phyloP scores from a whole-genome alignment of 2,113 vertebrate genomes.

The Himantopus leucocephalus region DNA sequence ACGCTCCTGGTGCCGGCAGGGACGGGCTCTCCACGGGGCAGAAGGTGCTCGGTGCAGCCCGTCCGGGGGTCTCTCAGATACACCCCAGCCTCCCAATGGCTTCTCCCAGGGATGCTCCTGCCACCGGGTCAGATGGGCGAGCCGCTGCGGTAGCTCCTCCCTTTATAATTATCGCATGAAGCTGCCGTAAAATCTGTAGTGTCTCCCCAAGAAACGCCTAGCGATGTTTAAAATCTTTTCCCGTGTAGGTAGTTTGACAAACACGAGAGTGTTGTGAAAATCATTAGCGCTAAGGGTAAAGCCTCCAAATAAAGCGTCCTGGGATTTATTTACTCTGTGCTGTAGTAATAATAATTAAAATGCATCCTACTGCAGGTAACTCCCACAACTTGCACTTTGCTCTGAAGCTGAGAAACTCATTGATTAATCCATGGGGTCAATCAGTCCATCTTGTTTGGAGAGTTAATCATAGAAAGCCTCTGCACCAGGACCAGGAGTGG shows the following conservation, averaged over 20 bases:
- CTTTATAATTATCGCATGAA: background rate
- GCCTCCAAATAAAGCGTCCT: background rate
- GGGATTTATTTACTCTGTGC: conserved; percentile 52
- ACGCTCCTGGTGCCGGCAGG: background rate
- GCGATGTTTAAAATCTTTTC: background rate
- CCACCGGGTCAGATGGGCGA: too few relatives aligned
- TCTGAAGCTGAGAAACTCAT: conserved; percentile 1
- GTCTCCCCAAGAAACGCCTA: background rate
- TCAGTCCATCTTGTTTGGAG: conserved; percentile 54
- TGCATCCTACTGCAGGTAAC: background rate
- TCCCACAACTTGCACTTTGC: conserved; percentile 27
- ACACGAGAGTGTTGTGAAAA: background rate
- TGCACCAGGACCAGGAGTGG: background rate
- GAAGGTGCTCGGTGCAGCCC: too few relatives aligned
- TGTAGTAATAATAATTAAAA: conserved; percentile 48
- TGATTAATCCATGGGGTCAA: conserved; percentile 68
- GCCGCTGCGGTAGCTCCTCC: background rate
- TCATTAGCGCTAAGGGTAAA: conserved; percentile 11
- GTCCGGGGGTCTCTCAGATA: too few relatives aligned
- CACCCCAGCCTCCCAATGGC: too few relatives aligned
- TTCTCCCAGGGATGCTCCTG: too few relatives aligned
- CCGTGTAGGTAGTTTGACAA: background rate
- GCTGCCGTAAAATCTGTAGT: background rate
- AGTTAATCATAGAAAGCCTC: conserved; percentile 51
- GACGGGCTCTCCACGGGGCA: background rate